Evolutionary conservation across 2,113 vertebrate species (phyloP), one percentile per base, ranked within the genome.

Genomic region (Coptodon rendalli): DNA sequence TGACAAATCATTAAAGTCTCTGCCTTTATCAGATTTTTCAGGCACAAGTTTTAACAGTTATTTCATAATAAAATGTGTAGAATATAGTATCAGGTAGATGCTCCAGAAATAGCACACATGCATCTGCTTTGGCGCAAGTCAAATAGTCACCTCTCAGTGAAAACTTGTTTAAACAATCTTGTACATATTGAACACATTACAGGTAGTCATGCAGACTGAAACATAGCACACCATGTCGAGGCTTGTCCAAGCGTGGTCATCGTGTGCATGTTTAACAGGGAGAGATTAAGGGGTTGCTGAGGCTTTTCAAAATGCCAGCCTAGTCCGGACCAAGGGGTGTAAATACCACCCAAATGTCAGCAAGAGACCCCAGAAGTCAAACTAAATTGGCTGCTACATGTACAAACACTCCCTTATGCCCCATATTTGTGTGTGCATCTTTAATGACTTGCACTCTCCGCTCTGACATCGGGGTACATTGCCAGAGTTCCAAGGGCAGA

Each of bases 301-400:
- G 92, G 90, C 90, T 91, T 89, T 92, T 95, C 89, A 93, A 96
- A 96, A 96, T 96, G 96, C 95, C 95, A 97, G 93, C 88, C 86
- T 92, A 89, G 83, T 95, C 93, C 91, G 76, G 93, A 94, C 92
- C 91, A 94, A 92, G 82, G 89, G 95, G 90, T 94, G 94, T 94
- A 96, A 96, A 96, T 96, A 94, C 91, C 95, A 96, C 86, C 93
- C 84, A 96, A 96, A 97, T 96, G 95, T 96, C 96, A 96, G 89
- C 83, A 83, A 87, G 93, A 95, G 92, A 95, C 94, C 93, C 93
- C 89, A 96, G 89, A 94, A 95, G 96, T 96, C 95, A 96, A 96
- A 96, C 80, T 90, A 96, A 96, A 96, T 96, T 95, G 95, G 91
- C 91, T 93, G 89, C 92, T 88, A 92, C 88, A 90, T 93, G 93